phyloP scores from a whole-genome alignment of 2,888 invertebrate species.

The Volucella zonaria region DNA sequence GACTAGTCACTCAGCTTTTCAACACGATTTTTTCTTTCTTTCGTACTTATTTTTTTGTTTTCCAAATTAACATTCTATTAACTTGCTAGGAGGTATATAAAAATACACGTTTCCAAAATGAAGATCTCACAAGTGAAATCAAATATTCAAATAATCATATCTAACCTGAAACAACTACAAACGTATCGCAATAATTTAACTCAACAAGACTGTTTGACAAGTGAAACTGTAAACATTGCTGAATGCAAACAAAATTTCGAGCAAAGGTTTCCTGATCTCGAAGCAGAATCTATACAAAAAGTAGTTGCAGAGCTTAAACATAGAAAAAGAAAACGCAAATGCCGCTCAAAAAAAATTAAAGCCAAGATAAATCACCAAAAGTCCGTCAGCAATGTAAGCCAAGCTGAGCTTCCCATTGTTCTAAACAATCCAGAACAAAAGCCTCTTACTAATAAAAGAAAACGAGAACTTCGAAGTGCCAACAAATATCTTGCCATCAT shows the following conservation, averaged over 20 bases:
- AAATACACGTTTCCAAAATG: constrained; percentile 50
- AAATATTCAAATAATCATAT: constrained; percentile 50
- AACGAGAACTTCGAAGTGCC: constrained; percentile 31
- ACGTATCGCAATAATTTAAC: constrained; percentile 34
- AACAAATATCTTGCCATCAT: constrained; percentile 42
- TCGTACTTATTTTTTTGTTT: constrained; percentile 26
- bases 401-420: neutral
- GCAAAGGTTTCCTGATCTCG: constrained; percentile 24
- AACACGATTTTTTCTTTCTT: neutral
- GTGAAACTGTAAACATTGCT: constrained; percentile 5
- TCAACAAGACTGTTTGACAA: constrained; percentile 5
- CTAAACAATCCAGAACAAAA: neutral
- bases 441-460: neutral
- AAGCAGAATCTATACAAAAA: constrained; percentile 21
- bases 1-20: constrained; percentile 24
- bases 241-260: constrained; percentile 38
- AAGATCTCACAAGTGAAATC: constrained; percentile 68
- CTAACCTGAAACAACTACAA: constrained; percentile 43
- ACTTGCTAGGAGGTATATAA: constrained; percentile 23
- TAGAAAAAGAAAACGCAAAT: constrained; percentile 17
- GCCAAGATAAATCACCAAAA: neutral
- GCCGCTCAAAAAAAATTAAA: constrained; percentile 12
- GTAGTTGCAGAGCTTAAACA: constrained; percentile 12
- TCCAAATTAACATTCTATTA: constrained; percentile 36
- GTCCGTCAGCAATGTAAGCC: neutral